phyloP scores from a whole-genome alignment of 2,797 vertebrate species.

The Anguilla megastoma region DNA sequence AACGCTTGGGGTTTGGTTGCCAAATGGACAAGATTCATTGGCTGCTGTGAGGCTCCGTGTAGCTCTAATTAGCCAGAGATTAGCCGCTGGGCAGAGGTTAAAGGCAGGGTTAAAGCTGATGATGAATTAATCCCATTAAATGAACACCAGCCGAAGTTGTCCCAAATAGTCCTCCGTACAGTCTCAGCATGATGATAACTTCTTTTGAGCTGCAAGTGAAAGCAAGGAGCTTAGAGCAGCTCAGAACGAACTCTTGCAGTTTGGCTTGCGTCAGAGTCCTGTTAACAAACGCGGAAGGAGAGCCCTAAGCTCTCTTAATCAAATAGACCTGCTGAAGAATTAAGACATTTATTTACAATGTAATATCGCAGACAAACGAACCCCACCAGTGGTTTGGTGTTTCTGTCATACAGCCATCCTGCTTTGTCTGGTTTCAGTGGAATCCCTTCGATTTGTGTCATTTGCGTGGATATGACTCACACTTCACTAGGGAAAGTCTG shows the following conservation, averaged over 20 bases:
- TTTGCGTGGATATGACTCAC: background rate
- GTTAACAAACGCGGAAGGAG: background rate
- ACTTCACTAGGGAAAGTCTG: background rate
- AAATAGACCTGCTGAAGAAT: background rate
- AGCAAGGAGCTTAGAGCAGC: background rate
- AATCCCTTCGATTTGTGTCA: background rate
- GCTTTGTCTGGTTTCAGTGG: too few relatives aligned
- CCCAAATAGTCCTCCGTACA: background rate
- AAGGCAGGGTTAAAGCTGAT: conserved; percentile 20
- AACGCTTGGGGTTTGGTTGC: background rate
- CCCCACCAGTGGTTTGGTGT: background rate
- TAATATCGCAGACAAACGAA: background rate
- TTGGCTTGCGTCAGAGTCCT: background rate
- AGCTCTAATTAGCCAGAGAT: conserved; percentile 32
- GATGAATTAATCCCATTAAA: conserved; percentile 36
- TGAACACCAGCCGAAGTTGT: conserved; percentile 15
- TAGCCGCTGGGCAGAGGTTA: conserved; percentile 31
- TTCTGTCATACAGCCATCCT: background rate
- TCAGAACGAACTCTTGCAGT: background rate
- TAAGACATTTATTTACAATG: background rate
- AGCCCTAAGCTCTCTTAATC: background rate
- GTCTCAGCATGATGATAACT: background rate
- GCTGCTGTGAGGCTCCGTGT: conserved; percentile 3
- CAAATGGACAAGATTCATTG: conserved; percentile 22
- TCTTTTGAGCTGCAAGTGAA: background rate